A percentile compares a stretch with the other conserved stretches of the same genome.
Conservation (phyloP, 2,888 invertebrate species). For the Megamerina dolium region DNA sequence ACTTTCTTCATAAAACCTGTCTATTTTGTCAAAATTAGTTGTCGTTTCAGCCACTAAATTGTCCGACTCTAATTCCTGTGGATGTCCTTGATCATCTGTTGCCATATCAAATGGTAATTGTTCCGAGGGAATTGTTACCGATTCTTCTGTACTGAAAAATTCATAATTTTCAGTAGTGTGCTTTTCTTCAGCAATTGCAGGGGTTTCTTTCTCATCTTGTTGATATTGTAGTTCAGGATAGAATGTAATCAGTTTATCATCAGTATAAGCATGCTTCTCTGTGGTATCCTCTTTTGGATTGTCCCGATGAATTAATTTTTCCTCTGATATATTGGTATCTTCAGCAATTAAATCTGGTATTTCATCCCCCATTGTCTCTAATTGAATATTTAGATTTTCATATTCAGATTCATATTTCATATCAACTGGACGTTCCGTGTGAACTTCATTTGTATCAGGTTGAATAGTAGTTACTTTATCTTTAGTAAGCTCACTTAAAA, state of each 20-base stretch:
- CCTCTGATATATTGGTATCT: slow-evolving; percentile 20
- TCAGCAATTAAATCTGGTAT: slow-evolving; percentile 20
- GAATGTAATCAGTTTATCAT: slow-evolving; percentile 28
- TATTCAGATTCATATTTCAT: slow-evolving; percentile 6
- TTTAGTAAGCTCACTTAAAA: slow-evolving; percentile 39
- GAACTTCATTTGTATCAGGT: slow-evolving; percentile 23
- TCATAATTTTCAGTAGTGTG: slow-evolving; percentile 1
- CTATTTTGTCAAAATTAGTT: slow-evolving; percentile 22
- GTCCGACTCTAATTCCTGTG: slow-evolving; percentile 40
- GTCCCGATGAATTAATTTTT: slow-evolving; percentile 16
- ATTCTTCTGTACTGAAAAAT: slow-evolving; percentile 8
- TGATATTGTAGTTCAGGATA: slow-evolving; percentile 21
- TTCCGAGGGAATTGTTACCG: slow-evolving; percentile 33
- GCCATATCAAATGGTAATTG: slow-evolving; percentile 40
- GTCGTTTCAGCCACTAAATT: slow-evolving; percentile 41
- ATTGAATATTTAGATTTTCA: slow-evolving; percentile 11
- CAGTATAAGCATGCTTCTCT: slow-evolving; percentile 11
- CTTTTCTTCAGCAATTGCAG: slow-evolving; percentile 5
- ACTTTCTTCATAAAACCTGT: slow-evolving; percentile 1
- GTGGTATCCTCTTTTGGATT: slow-evolving; percentile 11
- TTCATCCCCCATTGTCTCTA: slow-evolving; percentile 6
- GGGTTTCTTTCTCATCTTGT: slow-evolving; percentile 2
- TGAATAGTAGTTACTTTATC: slow-evolving; percentile 35
- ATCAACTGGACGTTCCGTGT: slow-evolving; percentile 6
- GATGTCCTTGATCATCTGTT: slow-evolving; percentile 24